These are phyloP conservation scores for Xenopus laevis DNA, from an alignment of 2,113 vertebrate genomes.

Conservation along the genomic window DNA sequence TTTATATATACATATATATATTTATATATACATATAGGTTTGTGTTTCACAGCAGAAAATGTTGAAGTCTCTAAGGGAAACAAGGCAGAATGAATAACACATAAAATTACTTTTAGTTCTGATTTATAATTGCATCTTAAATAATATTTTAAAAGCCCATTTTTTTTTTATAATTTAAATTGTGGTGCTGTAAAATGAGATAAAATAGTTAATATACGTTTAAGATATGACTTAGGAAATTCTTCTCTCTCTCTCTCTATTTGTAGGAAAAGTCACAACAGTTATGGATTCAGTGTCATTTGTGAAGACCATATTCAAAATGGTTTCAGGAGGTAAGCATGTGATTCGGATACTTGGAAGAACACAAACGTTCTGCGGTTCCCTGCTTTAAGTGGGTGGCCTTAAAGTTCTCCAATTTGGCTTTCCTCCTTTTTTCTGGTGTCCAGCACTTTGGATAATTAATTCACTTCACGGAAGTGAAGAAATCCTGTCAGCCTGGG, in stretches of 20 bases:
- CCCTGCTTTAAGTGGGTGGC: slow-evolving; percentile 62
- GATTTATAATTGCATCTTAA: slow-evolving; percentile 70
- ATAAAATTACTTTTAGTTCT: slow-evolving; percentile 56
- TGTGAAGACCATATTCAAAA: slow-evolving; percentile 77
- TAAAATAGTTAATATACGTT: slow-evolving; percentile 68
- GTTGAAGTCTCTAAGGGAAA: slow-evolving; percentile 62
- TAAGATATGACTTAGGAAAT: slow-evolving; percentile 67
- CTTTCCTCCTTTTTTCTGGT: slow-evolving; percentile 70
- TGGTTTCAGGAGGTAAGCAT: slow-evolving; percentile 77
- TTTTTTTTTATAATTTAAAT: slow-evolving; percentile 68
- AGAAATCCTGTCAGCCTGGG: slow-evolving; percentile 85
- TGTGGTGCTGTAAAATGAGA: slow-evolving; percentile 63
- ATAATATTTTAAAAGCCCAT: slow-evolving; percentile 65
- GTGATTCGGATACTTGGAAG: slow-evolving; percentile 69
- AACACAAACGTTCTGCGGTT: slow-evolving; percentile 69
- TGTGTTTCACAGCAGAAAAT: slow-evolving; percentile 71
- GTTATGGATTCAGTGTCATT: slow-evolving; percentile 80
- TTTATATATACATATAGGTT: slow-evolving; percentile 57
- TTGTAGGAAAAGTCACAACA: slow-evolving; percentile 68
- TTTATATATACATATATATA: slow-evolving; percentile 7
- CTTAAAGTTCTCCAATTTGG: slow-evolving; percentile 68
- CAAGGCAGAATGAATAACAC: slow-evolving; percentile 66
- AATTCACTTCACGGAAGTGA: slow-evolving; percentile 99
- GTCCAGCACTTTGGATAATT: slow-evolving; percentile 95
- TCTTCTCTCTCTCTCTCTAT: slow-evolving; percentile 63